phyloP scores from a whole-genome alignment of 2,888 invertebrate genomes.

The Hipparchia semele region DNA sequence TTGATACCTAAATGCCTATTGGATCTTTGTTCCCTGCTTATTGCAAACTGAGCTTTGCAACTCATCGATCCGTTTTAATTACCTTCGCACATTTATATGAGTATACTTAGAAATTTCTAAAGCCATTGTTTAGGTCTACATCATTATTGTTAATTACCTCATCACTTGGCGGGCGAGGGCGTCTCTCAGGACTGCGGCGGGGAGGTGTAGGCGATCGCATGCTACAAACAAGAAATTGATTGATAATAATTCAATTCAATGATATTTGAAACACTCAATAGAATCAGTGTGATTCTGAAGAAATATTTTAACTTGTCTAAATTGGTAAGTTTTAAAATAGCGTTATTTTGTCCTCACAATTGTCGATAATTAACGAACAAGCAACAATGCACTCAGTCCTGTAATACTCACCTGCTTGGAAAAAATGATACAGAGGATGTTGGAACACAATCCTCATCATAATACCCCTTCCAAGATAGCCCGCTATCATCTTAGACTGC shows the following conservation, averaged over 20 bases:
- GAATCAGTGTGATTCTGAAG: not conserved
- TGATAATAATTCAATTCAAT: not conserved
- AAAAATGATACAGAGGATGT: no score
- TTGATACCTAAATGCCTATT: not conserved
- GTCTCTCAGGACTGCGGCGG: constrained; percentile 49
- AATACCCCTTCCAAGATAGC: no score
- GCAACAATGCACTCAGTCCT: no score
- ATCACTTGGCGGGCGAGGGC: constrained; percentile 40
- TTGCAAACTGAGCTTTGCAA: no score
- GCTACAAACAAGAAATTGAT: constrained; percentile 43
- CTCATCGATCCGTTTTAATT: no score
- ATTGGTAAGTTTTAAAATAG: no score
- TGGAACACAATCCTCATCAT: no score
- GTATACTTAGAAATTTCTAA: not conserved
- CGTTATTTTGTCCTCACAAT: no score
- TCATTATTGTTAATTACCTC: constrained; percentile 48
- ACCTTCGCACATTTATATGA: not conserved
- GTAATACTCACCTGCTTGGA: no score
- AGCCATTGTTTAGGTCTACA: not conserved
- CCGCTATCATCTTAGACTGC: no score
- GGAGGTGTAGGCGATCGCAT: constrained; percentile 61
- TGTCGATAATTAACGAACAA: no score
- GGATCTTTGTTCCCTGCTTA: no score
- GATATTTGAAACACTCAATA: not conserved
- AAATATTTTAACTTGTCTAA: not conserved